Conservation (phyloP, 1,140 invertebrate genomes). For the Spodoptera litura region DNA sequence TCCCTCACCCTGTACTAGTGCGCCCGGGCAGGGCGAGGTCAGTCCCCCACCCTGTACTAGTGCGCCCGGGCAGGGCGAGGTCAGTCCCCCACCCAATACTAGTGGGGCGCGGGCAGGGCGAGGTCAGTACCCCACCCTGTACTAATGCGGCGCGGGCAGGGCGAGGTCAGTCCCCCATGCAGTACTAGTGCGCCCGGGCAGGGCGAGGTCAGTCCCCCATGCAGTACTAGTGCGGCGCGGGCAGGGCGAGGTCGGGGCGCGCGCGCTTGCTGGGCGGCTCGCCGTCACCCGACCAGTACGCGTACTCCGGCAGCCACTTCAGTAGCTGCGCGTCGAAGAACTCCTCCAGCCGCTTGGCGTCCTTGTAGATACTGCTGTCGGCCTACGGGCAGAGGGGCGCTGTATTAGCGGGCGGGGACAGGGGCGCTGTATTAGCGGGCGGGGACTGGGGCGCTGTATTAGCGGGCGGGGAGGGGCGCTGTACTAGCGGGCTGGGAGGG, state of each 20-base stretch:
- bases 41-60: not conserved
- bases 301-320: conserved; percentile 93
- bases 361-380: conserved; percentile 93
- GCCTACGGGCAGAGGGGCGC: conserved; percentile 85
- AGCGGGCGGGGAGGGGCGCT: not conserved
- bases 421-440: not conserved
- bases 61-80: conserved; percentile 18
- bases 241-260: conserved; percentile 60
- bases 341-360: conserved; percentile 94
- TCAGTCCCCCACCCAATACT: conserved; percentile 41
- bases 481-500: not conserved
- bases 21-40: conserved; percentile 45
- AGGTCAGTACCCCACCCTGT: conserved; percentile 30
- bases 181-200: not conserved
- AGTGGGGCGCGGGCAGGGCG: conserved; percentile 4
- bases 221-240: not conserved
- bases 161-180: conserved; percentile 35
- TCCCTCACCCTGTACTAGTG: not conserved
- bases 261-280: conserved; percentile 73
- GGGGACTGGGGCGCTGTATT: not conserved
- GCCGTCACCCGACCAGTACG: conserved; percentile 79
- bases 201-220: conserved; percentile 49
- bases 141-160: not conserved
- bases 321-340: conserved; percentile 94
- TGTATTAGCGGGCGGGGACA: not conserved